Evolutionary conservation across 2,113 vertebrate species (phyloP).

Genomic region (Gymnorhina tibicen): DNA sequence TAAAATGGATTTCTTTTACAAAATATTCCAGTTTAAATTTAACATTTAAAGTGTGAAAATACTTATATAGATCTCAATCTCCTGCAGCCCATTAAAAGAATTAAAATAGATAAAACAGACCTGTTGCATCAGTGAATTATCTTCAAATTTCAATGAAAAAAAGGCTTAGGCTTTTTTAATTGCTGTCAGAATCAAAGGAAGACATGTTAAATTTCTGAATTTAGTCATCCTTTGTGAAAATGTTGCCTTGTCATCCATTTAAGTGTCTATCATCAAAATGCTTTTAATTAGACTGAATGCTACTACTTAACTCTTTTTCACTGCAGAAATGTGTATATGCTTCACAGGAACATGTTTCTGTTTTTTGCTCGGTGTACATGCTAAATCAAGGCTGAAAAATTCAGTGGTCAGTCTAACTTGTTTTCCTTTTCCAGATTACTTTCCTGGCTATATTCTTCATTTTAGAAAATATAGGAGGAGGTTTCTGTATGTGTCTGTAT

Average conservation of each 20-base stretch:
- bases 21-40: not conserved
- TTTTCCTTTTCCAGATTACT: not conserved
- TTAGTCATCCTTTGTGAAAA: conserved; percentile 23
- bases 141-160: not conserved
- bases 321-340: not conserved
- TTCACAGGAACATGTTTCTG: not conserved
- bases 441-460: not conserved
- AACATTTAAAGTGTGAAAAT: not conserved
- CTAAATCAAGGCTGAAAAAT: not conserved
- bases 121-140: not conserved
- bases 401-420: not conserved
- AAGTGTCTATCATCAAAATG: not conserved
- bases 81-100: not conserved
- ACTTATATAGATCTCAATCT: not conserved
- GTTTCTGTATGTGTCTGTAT: not conserved
- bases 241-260: conserved; percentile 39
- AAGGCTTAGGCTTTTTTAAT: not conserved
- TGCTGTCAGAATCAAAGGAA: conserved; percentile 25
- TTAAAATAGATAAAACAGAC: not conserved
- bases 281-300: not conserved
- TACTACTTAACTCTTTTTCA: not conserved
- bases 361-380: not conserved
- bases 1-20: not conserved
- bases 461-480: not conserved
- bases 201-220: not conserved